Conservation (phyloP, 2,888 invertebrate species). For the Dermolepida albohirtum region DNA sequence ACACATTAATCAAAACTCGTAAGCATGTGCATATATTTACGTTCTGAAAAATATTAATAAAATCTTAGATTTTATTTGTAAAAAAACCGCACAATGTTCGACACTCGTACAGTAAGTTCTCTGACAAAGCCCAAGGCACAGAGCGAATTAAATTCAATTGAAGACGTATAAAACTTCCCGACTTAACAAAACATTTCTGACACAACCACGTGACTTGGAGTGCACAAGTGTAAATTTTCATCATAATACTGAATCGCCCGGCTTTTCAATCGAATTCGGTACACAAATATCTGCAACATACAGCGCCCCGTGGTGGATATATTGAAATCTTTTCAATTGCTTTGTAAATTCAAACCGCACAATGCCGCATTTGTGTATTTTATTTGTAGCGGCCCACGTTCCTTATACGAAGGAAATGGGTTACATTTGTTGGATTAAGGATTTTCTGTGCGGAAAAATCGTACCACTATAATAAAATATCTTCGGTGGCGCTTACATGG, state of each 20-base stretch:
- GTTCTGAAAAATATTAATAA: constrained; percentile 27
- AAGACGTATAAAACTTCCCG: constrained; percentile 61
- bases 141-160: constrained; percentile 62
- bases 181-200: constrained; percentile 60
- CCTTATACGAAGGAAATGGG: constrained; percentile 62
- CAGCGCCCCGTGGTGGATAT: constrained; percentile 52
- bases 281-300: constrained; percentile 65
- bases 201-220: constrained; percentile 64
- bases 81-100: constrained; percentile 19
- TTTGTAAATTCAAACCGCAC: constrained; percentile 66
- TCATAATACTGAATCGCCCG: constrained; percentile 64
- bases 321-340: constrained; percentile 66
- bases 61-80: constrained; percentile 14
- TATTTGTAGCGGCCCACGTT: constrained; percentile 63
- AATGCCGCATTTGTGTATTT: constrained; percentile 65
- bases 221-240: constrained; percentile 67
- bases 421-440: constrained; percentile 64
- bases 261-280: constrained; percentile 65
- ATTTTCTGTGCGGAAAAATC: constrained; percentile 60
- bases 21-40: not conserved
- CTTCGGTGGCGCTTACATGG: constrained; percentile 41
- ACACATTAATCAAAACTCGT: no score
- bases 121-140: constrained; percentile 35
- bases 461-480: constrained; percentile 47
- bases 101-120: constrained; percentile 27